Evolutionary conservation across 1,140 invertebrate genomes (phyloP).

Genomic region (Drosophila kanapiae): DNA sequence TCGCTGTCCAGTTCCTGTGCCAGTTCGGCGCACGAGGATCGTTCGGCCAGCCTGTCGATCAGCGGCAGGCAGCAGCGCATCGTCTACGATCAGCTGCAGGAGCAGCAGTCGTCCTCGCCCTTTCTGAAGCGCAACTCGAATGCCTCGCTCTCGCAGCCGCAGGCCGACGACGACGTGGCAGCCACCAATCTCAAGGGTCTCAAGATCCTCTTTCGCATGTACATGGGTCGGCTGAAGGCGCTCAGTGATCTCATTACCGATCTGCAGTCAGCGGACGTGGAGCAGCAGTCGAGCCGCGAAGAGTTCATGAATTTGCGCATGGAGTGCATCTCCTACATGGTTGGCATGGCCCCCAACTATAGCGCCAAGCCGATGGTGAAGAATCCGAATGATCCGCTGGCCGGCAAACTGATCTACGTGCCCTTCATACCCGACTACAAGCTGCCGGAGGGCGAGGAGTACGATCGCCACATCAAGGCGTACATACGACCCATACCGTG

Average conservation of each 20-base stretch:
- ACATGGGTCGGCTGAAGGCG: slow-evolving; percentile 77
- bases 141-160: slow-evolving; percentile 65
- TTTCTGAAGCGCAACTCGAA: slow-evolving; percentile 75
- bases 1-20: slow-evolving; percentile 77
- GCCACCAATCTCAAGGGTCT: slow-evolving; percentile 76
- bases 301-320: slow-evolving; percentile 77
- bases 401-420: slow-evolving; percentile 67
- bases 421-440: slow-evolving; percentile 83
- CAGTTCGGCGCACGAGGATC: slow-evolving; percentile 74
- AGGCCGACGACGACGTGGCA: slow-evolving; percentile 58
- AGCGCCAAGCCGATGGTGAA: slow-evolving; percentile 54
- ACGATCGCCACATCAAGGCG: slow-evolving; percentile 66
- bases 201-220: slow-evolving; percentile 84
- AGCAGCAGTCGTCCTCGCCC: slow-evolving; percentile 70
- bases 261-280: slow-evolving; percentile 75
- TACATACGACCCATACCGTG: slow-evolving; percentile 80
- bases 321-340: slow-evolving; percentile 81
- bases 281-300: slow-evolving; percentile 69
- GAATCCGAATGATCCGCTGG: slow-evolving; percentile 39
- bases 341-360: slow-evolving; percentile 71
- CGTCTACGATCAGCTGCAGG: slow-evolving; percentile 78
- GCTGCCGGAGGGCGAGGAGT: slow-evolving; percentile 63
- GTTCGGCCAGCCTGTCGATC: slow-evolving; percentile 52
- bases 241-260: slow-evolving; percentile 80
- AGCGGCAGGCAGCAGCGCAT: slow-evolving; percentile 74